Conservation (phyloP, 2,113 vertebrate species). For the Notothenia coriiceps region DNA sequence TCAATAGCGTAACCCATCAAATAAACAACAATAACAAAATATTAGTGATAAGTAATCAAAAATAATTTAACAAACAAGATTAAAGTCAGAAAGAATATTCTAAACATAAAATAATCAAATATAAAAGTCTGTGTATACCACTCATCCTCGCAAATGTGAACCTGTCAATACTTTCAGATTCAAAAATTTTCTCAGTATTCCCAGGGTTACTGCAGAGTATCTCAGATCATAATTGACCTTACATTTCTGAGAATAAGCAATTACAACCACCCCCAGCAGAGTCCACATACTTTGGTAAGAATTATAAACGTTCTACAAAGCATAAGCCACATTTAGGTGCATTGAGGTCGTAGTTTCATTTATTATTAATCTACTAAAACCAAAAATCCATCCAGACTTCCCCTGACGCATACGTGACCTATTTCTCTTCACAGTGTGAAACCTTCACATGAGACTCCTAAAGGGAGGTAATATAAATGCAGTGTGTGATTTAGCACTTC, state of each 20-base stretch:
- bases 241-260: too few relatives aligned
- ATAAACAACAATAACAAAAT: conserved; percentile 8
- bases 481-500: conserved; percentile 56
- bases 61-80: background rate
- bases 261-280: background rate
- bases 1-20: conserved; percentile 14
- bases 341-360: conserved; percentile 25
- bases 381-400: conserved; percentile 37
- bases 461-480: conserved; percentile 51
- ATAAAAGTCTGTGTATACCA: background rate
- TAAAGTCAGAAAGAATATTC: background rate
- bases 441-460: conserved; percentile 36
- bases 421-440: conserved; percentile 54
- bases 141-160: background rate
- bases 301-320: background rate
- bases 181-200: background rate
- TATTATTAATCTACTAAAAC: conserved; percentile 51
- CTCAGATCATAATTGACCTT: background rate
- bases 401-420: conserved; percentile 50
- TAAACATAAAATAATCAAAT: background rate
- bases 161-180: background rate
- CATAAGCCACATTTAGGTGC: conserved; percentile 15
- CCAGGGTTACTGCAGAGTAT: background rate
- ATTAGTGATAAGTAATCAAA: background rate
- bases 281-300: background rate